Conservation (phyloP, 2,888 invertebrate genomes). For the Ametastegia equiseti region DNA sequence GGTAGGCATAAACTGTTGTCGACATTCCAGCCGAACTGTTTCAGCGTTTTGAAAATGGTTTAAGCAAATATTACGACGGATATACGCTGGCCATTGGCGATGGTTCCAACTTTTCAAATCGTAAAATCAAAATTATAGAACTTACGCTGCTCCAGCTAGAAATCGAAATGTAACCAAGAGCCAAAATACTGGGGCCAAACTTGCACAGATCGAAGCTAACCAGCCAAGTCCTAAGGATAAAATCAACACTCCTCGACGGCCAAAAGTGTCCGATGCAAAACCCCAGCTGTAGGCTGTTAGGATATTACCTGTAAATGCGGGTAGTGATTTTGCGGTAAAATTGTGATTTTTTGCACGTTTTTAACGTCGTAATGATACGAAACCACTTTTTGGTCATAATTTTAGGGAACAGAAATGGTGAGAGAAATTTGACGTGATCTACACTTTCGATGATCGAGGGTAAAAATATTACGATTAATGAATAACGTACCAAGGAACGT, state of each 20-base stretch:
- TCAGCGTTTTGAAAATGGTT: neutral
- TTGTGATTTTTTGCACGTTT: neutral
- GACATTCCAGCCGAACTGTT: constrained; percentile 45
- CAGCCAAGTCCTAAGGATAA: constrained; percentile 72
- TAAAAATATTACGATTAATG: neutral
- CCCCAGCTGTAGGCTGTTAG: constrained; percentile 55
- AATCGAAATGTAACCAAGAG: constrained; percentile 50
- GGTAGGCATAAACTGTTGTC: constrained; percentile 45
- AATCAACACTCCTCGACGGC: constrained; percentile 70
- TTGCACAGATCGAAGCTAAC: constrained; percentile 70
- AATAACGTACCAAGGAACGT: constrained; percentile 15
- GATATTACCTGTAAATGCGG: constrained; percentile 52
- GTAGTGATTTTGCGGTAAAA: neutral
- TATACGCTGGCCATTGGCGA: too few relatives aligned
- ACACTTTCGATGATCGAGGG: neutral
- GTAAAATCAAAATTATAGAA: neutral
- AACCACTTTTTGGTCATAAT: neutral
- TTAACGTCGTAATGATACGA: neutral
- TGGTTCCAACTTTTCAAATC: neutral
- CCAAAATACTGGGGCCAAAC: constrained; percentile 66
- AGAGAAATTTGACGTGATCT: neutral
- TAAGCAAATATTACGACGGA: neutral
- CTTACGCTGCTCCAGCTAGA: constrained; percentile 55
- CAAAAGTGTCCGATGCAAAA: constrained; percentile 70
- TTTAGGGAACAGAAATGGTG: neutral